Evolutionary conservation across 2,797 vertebrate genomes (phyloP).

Genomic region (Oceanodroma leucorhoa): DNA sequence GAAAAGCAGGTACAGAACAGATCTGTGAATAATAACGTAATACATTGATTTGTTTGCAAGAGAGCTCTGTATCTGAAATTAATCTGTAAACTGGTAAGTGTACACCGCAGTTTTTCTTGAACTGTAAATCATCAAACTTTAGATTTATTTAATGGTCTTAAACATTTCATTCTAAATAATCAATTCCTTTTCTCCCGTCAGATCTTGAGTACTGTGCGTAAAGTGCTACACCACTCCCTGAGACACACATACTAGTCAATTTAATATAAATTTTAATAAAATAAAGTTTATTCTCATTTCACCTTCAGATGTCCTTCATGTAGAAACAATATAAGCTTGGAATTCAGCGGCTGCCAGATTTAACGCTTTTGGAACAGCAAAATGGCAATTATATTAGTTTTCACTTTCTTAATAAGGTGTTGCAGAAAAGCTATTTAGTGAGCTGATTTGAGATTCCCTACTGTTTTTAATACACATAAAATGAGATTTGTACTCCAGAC

Average conservation of each 20-base stretch:
- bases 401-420: constrained; percentile 42
- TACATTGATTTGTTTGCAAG: constrained; percentile 31
- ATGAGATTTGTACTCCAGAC: constrained; percentile 42
- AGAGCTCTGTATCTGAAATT: background rate
- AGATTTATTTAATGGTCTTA: background rate
- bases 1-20: constrained; percentile 33
- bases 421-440: constrained; percentile 41
- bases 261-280: background rate
- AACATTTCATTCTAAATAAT: background rate
- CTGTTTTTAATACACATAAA: constrained; percentile 48
- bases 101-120: background rate
- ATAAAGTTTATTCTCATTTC: constrained; percentile 8
- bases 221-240: background rate
- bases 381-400: constrained; percentile 46
- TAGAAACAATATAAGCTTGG: background rate
- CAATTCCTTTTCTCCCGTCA: background rate
- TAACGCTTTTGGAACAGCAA: background rate
- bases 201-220: background rate
- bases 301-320: background rate
- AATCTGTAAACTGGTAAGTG: background rate
- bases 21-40: constrained; percentile 42
- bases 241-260: background rate
- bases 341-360: background rate
- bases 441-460: constrained; percentile 46
- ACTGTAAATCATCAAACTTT: background rate